A percentile compares a stretch with the other conserved stretches of the same genome.
Conservation (phyloP, 2,113 vertebrate species). For the Passer domesticus region DNA sequence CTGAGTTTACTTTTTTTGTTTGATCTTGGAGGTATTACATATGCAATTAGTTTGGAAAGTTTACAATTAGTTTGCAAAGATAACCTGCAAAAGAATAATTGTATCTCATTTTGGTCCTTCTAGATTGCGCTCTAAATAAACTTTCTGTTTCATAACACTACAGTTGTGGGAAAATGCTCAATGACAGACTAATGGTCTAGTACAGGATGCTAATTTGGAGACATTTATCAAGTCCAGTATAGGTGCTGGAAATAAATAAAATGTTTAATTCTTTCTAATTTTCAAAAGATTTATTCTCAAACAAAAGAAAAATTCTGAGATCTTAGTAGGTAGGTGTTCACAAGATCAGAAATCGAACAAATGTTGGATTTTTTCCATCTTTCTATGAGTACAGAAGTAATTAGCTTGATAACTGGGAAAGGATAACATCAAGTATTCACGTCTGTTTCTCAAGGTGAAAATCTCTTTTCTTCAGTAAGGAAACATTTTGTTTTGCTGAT, state of each 20-base stretch:
- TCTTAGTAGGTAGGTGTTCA: neutral
- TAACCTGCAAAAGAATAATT: constrained; percentile 45
- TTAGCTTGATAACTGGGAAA: accelerated
- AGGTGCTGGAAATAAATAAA: no score
- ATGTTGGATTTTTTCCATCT: neutral
- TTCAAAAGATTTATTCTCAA: constrained; percentile 9
- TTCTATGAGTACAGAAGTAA: neutral
- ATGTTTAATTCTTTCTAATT: neutral
- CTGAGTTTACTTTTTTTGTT: constrained; percentile 22
- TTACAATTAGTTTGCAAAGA: constrained; percentile 40
- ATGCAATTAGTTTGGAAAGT: constrained; percentile 41
- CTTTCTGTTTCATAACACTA: constrained; percentile 45
- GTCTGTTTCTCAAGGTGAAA: neutral
- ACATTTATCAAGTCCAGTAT: constrained; percentile 2
- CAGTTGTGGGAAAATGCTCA: constrained; percentile 12
- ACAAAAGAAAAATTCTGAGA: neutral
- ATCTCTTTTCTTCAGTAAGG: neutral
- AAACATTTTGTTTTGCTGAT: neutral
- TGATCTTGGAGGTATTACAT: constrained; percentile 32
- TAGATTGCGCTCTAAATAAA: constrained; percentile 45
- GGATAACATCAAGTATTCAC: neutral
- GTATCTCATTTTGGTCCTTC: constrained; percentile 38
- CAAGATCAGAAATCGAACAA: constrained; percentile 1
- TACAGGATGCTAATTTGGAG: constrained; percentile 45
- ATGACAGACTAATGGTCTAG: neutral